Evolutionary conservation across 2,113 vertebrate species (phyloP).

Genomic region (Cathartes aura): DNA sequence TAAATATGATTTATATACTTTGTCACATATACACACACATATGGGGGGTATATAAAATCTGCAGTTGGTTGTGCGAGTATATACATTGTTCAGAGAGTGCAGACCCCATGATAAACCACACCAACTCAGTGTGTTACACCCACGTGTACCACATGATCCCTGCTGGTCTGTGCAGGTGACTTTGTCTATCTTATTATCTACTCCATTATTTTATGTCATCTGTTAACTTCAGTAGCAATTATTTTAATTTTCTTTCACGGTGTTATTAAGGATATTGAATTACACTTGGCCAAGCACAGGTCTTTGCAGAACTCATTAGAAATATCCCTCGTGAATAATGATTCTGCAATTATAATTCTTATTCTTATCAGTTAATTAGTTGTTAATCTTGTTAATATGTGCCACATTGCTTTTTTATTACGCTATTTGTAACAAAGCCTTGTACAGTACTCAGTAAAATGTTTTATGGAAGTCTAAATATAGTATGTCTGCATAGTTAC

Average conservation of each 20-base stretch:
- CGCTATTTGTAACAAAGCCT: not conserved
- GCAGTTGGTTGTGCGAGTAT: not conserved
- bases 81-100: rapidly evolving
- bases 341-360: not conserved
- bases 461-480: not conserved
- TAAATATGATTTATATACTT: not conserved
- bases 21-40: rapidly evolving
- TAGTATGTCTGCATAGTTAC: not conserved
- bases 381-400: slow-evolving; percentile 11
- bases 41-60: too few species aligned
- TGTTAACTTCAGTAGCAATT: not conserved
- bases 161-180: not conserved
- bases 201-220: not conserved
- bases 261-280: not conserved
- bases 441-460: not conserved
- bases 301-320: not conserved
- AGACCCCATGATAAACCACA: rapidly evolving
- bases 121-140: not conserved
- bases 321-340: not conserved
- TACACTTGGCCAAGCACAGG: not conserved
- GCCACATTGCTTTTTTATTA: not conserved
- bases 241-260: not conserved
- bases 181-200: not conserved
- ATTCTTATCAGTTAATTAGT: slow-evolving; percentile 6
- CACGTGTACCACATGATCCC: rapidly evolving